These are phyloP conservation scores for Oxyteleia sp. DNA, from an alignment of 2,888 invertebrate genomes.

Conservation along the genomic window DNA sequence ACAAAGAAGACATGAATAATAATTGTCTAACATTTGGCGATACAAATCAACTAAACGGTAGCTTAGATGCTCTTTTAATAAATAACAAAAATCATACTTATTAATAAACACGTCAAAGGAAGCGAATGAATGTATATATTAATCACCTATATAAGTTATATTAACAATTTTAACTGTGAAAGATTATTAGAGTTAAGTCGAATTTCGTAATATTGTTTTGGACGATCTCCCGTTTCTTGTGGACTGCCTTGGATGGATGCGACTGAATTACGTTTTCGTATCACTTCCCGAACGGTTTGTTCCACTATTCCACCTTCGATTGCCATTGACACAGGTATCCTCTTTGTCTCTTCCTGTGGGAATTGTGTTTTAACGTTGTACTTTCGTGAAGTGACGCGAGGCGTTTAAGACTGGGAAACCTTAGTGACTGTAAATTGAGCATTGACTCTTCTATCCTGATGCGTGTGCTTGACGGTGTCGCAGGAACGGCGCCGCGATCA, in stretches of 20 bases:
- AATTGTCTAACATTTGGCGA: too few relatives aligned
- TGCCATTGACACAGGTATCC: conserved; percentile 50
- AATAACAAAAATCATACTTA: conserved; percentile 56
- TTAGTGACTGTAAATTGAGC: conserved; percentile 69
- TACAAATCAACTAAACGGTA: conserved; percentile 50
- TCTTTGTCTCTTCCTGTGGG: conserved; percentile 46
- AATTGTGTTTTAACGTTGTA: conserved; percentile 62
- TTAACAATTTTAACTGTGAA: conserved; percentile 45
- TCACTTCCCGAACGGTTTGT: conserved; percentile 11
- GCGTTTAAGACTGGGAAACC: conserved; percentile 59
- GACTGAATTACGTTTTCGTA: conserved; percentile 48
- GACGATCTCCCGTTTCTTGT: conserved; percentile 70
- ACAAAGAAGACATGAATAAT: conserved; percentile 56
- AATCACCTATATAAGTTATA: conserved; percentile 29
- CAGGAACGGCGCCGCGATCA: conserved; percentile 62
- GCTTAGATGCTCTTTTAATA: conserved; percentile 54
- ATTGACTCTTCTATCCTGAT: conserved; percentile 57
- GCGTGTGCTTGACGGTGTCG: conserved; percentile 55
- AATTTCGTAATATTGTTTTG: conserved; percentile 51
- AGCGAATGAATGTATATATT: conserved; percentile 44
- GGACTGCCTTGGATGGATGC: conserved; percentile 78
- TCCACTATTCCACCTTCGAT: conserved; percentile 45
- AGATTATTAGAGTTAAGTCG: conserved; percentile 11
- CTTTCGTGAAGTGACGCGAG: conserved; percentile 58
- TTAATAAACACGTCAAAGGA: conserved; percentile 55